These are phyloP conservation scores for Netelia melanura DNA, from an alignment of 2,888 invertebrate genomes.

Conservation along the genomic window DNA sequence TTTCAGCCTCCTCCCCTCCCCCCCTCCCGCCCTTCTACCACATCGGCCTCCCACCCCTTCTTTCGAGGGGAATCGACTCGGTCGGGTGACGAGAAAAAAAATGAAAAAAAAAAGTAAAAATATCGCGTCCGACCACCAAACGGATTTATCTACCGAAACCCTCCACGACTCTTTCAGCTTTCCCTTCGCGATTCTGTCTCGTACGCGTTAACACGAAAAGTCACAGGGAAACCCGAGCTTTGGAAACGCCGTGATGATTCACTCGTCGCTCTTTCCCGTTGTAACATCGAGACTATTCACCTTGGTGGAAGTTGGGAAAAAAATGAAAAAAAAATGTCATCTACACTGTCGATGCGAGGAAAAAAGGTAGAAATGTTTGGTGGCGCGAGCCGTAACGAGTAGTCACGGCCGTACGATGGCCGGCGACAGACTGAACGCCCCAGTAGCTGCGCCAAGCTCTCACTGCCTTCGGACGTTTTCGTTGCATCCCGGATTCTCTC, in stretches of 20 bases:
- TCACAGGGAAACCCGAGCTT: conserved; percentile 5
- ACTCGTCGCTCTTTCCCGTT: conserved; percentile 34
- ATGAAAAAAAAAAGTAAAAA: conserved; percentile 13
- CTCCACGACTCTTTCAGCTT: conserved; percentile 15
- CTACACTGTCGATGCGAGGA: neutral
- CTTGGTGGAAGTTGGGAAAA: neutral
- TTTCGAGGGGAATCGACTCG: conserved; percentile 31
- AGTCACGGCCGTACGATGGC: conserved; percentile 74
- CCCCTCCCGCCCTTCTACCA: neutral
- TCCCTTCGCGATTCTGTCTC: neutral
- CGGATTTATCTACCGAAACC: conserved; percentile 51
- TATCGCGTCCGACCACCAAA: conserved; percentile 57
- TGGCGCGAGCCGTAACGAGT: conserved; percentile 42
- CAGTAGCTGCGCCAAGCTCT: conserved; percentile 73
- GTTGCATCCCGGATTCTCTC: conserved; percentile 70
- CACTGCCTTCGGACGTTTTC: conserved; percentile 76
- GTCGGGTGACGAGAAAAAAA: conserved; percentile 20
- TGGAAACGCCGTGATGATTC: neutral
- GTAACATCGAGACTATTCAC: conserved; percentile 36
- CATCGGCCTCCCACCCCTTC: conserved; percentile 40
- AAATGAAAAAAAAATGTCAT: conserved; percentile 5
- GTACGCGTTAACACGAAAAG: conserved; percentile 16
- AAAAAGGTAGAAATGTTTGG: conserved; percentile 8
- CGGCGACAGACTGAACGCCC: conserved; percentile 79
- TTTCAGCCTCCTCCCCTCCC: conserved; percentile 56